phyloP scores from a whole-genome alignment of 2,113 vertebrate genomes.

The Scalopus aquaticus region DNA sequence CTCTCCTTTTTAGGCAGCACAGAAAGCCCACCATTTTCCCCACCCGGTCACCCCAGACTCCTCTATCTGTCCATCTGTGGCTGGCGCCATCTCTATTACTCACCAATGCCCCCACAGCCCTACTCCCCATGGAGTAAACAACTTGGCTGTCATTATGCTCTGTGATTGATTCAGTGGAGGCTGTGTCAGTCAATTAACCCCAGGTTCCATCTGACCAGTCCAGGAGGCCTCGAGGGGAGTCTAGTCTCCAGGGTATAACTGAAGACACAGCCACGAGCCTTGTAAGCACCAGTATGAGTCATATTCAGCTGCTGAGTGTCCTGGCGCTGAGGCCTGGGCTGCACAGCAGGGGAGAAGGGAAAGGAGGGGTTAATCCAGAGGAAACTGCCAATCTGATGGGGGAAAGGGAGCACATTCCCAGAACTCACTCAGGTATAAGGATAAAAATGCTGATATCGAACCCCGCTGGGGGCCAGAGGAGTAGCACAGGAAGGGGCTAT shows the following conservation, averaged over 20 bases:
- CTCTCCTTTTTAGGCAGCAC: not conserved
- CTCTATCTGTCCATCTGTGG: conserved; percentile 49
- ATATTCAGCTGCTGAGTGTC: not conserved
- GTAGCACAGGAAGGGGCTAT: not conserved
- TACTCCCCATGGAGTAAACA: not conserved
- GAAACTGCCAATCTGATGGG: not conserved
- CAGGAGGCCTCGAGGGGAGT: not conserved
- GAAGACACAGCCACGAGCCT: not conserved
- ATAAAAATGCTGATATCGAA: not conserved
- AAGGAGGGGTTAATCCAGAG: not conserved
- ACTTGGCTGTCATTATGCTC: conserved; percentile 39
- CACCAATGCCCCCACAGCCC: not conserved
- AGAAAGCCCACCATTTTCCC: not conserved
- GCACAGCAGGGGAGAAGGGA: not conserved
- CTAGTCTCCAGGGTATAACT: not conserved
- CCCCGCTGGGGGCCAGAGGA: not conserved
- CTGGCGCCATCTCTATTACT: not conserved
- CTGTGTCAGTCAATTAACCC: not conserved
- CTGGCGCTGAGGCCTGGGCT: not conserved
- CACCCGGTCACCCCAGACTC: not conserved
- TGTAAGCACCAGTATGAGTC: not conserved
- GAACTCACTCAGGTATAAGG: not conserved
- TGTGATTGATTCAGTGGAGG: not conserved
- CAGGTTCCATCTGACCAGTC: not conserved
- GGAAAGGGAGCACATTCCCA: not conserved